Evolutionary conservation across 2,113 vertebrate genomes (phyloP).

Genomic region (Entelurus aequoreus): DNA sequence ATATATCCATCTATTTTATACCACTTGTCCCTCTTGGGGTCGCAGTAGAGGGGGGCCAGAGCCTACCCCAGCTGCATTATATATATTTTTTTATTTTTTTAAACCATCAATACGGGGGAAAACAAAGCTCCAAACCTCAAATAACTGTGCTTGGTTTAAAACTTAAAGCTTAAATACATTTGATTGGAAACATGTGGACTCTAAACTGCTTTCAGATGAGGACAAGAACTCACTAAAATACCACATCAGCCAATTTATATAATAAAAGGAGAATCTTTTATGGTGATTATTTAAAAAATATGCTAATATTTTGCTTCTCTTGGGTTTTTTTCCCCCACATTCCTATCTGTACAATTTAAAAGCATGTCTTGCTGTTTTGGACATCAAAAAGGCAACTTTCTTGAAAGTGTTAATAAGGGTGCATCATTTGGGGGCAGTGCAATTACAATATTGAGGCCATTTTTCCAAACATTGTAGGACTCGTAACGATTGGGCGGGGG

Average conservation of each 20-base stretch:
- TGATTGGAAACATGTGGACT: slow-evolving; percentile 36
- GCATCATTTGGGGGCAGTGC: slow-evolving; percentile 58
- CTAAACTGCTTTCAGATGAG: slow-evolving; percentile 31
- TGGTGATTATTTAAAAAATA: slow-evolving; percentile 30
- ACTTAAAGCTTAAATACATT: slow-evolving; percentile 70
- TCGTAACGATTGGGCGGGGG: slow-evolving; percentile 4
- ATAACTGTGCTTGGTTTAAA: slow-evolving; percentile 60
- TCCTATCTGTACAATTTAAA: slow-evolving; percentile 56
- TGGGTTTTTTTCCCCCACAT: slow-evolving; percentile 34
- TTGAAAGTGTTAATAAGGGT: slow-evolving; percentile 51
- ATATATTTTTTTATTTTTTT: slow-evolving; percentile 59
- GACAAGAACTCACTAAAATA: slow-evolving; percentile 22
- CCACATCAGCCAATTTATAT: slow-evolving; percentile 21
- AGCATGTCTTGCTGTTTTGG: slow-evolving; percentile 71
- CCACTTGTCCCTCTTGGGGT: too few relatives aligned
- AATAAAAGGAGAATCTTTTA: slow-evolving; percentile 9
- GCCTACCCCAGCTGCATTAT: slow-evolving; percentile 28
- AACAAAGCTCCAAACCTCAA: slow-evolving; percentile 58
- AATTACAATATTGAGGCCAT: slow-evolving; percentile 35
- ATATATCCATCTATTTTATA: too few relatives aligned
- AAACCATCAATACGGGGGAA: slow-evolving; percentile 66
- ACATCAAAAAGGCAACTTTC: slow-evolving; percentile 50
- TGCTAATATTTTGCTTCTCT: slow-evolving; percentile 1
- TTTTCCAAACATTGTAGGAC: slow-evolving; percentile 26
- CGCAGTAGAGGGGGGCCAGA: too few relatives aligned